phyloP scores from a whole-genome alignment of 2,888 invertebrate genomes.

The Tethea ocularis region DNA sequence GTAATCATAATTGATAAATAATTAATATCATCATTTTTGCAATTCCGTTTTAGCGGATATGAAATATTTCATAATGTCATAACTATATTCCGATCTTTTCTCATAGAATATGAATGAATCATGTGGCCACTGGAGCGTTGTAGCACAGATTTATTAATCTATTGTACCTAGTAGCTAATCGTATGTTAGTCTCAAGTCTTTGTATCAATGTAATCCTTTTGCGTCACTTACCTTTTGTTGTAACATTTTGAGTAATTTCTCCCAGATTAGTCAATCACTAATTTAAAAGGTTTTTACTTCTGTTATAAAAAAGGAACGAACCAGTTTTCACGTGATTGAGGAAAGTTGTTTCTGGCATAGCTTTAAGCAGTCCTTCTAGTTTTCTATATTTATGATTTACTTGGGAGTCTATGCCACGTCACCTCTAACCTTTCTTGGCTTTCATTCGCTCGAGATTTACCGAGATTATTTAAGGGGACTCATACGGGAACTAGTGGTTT shows the following conservation, averaged over 20 bases:
- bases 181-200: too few species aligned
- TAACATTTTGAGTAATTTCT: too few species aligned
- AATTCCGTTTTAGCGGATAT: background rate
- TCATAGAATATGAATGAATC: background rate
- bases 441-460: background rate
- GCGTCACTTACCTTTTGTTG: too few species aligned
- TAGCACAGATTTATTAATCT: background rate
- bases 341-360: background rate
- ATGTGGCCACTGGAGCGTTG: background rate
- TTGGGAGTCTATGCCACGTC: background rate
- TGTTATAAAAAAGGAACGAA: background rate
- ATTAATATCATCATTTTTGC: background rate
- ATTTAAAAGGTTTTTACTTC: too few species aligned
- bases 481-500: background rate
- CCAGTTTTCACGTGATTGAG: background rate
- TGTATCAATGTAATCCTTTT: too few species aligned
- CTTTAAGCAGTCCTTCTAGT: background rate
- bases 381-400: constrained; percentile 1
- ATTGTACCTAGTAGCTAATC: too few species aligned
- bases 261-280: too few species aligned
- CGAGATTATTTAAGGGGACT: background rate
- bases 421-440: background rate
- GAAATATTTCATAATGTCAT: background rate
- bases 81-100: background rate
- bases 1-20: too few species aligned